Evolutionary conservation across 1,140 invertebrate species (phyloP).

Genomic region (Epicauta chinensis): DNA sequence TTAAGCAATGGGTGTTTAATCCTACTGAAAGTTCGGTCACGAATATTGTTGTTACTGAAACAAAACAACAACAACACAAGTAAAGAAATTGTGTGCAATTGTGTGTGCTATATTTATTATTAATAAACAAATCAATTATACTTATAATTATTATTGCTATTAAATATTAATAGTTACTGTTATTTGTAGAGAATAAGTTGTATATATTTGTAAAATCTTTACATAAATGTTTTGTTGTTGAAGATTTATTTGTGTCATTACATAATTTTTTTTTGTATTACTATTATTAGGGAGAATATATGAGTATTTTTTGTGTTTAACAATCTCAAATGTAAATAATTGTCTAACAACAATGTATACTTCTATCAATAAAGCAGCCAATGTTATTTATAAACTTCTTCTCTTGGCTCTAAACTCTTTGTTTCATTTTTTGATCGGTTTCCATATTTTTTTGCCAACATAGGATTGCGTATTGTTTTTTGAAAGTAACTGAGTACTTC

Average conservation of each 20-base stretch:
- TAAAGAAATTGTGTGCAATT: constrained; percentile 1
- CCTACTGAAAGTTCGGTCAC: constrained; percentile 32
- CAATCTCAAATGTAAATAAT: constrained; percentile 4
- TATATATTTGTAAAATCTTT: constrained; percentile 11
- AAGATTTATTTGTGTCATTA: constrained; percentile 1
- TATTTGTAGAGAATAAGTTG: background rate
- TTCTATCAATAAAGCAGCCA: too few species aligned
- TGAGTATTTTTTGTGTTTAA: constrained; percentile 3
- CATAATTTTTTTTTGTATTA: constrained; percentile 1
- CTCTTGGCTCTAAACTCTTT: too few species aligned
- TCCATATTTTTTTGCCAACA: too few species aligned
- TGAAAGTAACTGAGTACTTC: too few species aligned
- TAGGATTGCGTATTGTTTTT: too few species aligned
- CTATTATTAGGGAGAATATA: constrained; percentile 5
- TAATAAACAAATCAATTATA: too few species aligned
- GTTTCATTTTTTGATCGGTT: too few species aligned
- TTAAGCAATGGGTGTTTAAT: constrained; percentile 42
- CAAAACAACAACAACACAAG: constrained; percentile 21
- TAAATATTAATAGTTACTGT: constrained; percentile 5
- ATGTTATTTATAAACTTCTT: too few species aligned
- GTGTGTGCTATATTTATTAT: constrained; percentile 5
- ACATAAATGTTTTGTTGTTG: constrained; percentile 1
- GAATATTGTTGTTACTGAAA: constrained; percentile 34
- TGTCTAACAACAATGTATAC: constrained; percentile 9
- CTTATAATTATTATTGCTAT: too few species aligned